Evolutionary conservation across 2,888 invertebrate species (phyloP).

Genomic region (Aquatica leii): DNA sequence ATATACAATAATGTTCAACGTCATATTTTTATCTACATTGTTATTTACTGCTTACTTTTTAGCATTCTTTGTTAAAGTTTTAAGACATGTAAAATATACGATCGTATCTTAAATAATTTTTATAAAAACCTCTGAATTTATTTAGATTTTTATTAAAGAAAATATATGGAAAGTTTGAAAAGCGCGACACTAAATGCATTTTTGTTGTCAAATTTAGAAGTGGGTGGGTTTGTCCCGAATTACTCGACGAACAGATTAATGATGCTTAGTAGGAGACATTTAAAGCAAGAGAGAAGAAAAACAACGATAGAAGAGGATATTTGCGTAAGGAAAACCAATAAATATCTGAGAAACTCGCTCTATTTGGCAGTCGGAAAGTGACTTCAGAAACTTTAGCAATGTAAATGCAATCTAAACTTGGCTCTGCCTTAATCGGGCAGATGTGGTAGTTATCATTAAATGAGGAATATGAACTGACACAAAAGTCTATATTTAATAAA

Average conservation of each 20-base stretch:
- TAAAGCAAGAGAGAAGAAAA: conserved; percentile 20
- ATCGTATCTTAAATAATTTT: background rate
- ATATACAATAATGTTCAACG: background rate
- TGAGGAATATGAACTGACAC: conserved; percentile 21
- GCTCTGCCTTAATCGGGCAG: conserved; percentile 23
- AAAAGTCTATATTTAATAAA: conserved; percentile 13
- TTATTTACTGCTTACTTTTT: background rate
- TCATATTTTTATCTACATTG: background rate
- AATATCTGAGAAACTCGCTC: conserved; percentile 29
- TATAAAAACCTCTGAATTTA: background rate
- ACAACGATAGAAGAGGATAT: conserved; percentile 15
- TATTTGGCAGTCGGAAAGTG: conserved; percentile 32
- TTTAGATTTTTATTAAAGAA: background rate
- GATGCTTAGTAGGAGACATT: conserved; percentile 29
- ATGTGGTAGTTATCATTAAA: conserved; percentile 27
- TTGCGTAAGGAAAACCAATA: conserved; percentile 34
- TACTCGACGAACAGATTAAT: conserved; percentile 27
- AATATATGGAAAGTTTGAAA: conserved; percentile 16
- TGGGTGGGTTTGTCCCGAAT: conserved; percentile 10
- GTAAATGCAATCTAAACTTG: conserved; percentile 34
- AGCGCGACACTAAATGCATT: conserved; percentile 30
- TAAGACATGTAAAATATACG: too few relatives aligned
- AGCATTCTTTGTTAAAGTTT: too few relatives aligned
- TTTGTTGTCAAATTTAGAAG: conserved; percentile 22
- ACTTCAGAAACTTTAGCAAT: conserved; percentile 31